phyloP scores from a whole-genome alignment of 1,140 invertebrate genomes.

The Drosophila varians region DNA sequence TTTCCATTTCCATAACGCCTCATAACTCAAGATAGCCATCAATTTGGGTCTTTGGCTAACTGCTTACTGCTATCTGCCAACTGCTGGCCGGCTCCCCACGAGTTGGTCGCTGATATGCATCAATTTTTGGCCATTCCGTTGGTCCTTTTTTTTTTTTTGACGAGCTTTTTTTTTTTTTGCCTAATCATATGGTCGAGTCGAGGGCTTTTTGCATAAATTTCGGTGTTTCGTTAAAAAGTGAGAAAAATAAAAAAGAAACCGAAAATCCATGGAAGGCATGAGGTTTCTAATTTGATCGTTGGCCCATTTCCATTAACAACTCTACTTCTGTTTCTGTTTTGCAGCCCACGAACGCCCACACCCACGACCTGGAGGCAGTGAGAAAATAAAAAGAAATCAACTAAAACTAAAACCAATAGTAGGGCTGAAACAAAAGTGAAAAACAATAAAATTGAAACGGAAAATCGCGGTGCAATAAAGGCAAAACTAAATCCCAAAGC shows the following conservation, averaged over 20 bases:
- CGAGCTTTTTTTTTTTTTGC: no score
- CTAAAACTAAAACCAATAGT: not conserved
- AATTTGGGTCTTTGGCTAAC: slow-evolving; percentile 26
- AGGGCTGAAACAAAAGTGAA: slow-evolving; percentile 52
- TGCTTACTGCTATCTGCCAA: slow-evolving; percentile 17
- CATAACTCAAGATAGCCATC: slow-evolving; percentile 62
- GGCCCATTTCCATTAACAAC: slow-evolving; percentile 47
- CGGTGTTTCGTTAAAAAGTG: slow-evolving; percentile 9
- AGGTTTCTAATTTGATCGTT: slow-evolving; percentile 55
- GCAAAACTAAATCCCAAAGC: slow-evolving; percentile 28
- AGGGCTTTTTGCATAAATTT: slow-evolving; percentile 50
- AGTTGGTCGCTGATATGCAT: slow-evolving; percentile 41
- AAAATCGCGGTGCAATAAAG: slow-evolving; percentile 63
- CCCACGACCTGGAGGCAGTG: slow-evolving; percentile 34
- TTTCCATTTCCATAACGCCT: slow-evolving; percentile 64
- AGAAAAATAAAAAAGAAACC: not conserved
- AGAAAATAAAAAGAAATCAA: slow-evolving; percentile 48
- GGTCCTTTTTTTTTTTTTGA: no score
- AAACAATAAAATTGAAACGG: slow-evolving; percentile 50
- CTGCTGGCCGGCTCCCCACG: slow-evolving; percentile 13
- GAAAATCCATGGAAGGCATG: slow-evolving; percentile 22
- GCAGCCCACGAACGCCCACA: slow-evolving; percentile 49
- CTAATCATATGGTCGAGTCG: slow-evolving; percentile 35
- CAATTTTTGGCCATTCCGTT: slow-evolving; percentile 61
- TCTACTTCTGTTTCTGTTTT: slow-evolving; percentile 52